A percentile compares a stretch with the other conserved stretches of the same genome.
These are phyloP conservation scores for Harpalus rubripes DNA, from an alignment of 2,888 invertebrate species.

Conservation along the genomic window DNA sequence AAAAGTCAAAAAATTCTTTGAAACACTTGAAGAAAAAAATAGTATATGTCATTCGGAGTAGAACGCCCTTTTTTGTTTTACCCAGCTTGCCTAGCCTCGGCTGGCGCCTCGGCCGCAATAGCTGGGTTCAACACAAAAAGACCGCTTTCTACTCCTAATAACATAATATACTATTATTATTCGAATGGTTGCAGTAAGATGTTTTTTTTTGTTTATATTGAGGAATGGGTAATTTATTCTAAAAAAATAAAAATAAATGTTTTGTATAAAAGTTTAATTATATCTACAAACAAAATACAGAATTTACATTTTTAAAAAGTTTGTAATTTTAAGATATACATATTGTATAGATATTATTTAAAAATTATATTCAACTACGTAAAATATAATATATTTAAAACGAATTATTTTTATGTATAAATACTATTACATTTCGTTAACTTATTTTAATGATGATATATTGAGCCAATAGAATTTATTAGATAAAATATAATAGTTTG, in stretches of 20 bases:
- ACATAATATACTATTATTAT: too few species aligned
- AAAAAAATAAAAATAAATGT: conserved; percentile 1
- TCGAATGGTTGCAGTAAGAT: too few species aligned
- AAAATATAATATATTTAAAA: conserved; percentile 43
- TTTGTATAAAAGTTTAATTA: conserved; percentile 36
- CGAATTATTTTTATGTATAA: background rate
- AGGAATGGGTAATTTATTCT: too few species aligned
- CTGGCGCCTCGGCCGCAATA: too few species aligned
- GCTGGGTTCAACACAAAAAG: too few species aligned
- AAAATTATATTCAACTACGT: conserved; percentile 39
- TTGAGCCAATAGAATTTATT: conserved; percentile 42
- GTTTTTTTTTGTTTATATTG: too few species aligned
- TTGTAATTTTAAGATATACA: conserved; percentile 34
- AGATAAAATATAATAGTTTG: conserved; percentile 7
- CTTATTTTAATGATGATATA: conserved; percentile 16
- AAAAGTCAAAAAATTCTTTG: too few species aligned
- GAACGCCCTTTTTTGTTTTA: too few species aligned
- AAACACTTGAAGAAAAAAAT: too few species aligned
- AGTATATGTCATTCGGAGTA: too few species aligned
- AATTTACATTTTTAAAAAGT: conserved; percentile 14
- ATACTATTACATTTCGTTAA: conserved; percentile 30
- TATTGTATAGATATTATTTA: conserved; percentile 30
- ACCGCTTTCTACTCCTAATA: too few species aligned
- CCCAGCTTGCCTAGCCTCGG: too few species aligned
- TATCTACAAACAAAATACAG: conserved; percentile 47